Conservation (phyloP, 2,888 invertebrate genomes). For the Eilema depressum region DNA sequence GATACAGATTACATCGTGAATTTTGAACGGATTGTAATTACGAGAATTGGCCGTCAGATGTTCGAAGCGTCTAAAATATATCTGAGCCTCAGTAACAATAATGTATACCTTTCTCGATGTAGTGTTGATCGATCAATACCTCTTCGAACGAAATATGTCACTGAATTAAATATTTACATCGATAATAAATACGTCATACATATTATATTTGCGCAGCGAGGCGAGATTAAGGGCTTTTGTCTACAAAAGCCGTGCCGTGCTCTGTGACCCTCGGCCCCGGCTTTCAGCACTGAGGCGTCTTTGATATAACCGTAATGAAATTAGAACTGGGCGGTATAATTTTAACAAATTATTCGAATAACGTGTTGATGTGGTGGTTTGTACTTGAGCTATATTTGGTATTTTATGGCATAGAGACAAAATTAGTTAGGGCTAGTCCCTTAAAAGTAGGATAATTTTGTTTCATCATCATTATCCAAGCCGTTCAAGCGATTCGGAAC, state of each 20-base stretch:
- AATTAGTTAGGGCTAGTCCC: too few relatives aligned
- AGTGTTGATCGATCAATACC: neutral
- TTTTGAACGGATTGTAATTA: too few relatives aligned
- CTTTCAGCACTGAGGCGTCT: neutral
- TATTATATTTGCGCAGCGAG: constrained; percentile 7
- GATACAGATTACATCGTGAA: too few relatives aligned
- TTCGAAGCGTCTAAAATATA: too few relatives aligned
- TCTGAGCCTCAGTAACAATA: neutral
- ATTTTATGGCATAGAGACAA: too few relatives aligned
- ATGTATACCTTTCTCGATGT: neutral
- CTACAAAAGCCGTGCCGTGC: constrained; percentile 9
- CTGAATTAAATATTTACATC: neutral
- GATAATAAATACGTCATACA: neutral
- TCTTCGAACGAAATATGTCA: neutral
- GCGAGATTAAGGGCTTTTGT: constrained; percentile 1
- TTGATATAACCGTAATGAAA: neutral
- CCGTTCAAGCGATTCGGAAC: too few relatives aligned
- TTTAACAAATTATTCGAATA: neutral
- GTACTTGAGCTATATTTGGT: too few relatives aligned
- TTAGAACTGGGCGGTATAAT: neutral
- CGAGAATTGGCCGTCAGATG: too few relatives aligned
- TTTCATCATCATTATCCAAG: too few relatives aligned
- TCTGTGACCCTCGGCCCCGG: neutral
- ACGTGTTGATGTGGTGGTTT: neutral
- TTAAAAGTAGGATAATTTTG: too few relatives aligned